A percentile compares a stretch with the other conserved stretches of the same genome.
Evolutionary conservation across 2,888 invertebrate genomes (phyloP).

Genomic region (Pinctada fucata): DNA sequence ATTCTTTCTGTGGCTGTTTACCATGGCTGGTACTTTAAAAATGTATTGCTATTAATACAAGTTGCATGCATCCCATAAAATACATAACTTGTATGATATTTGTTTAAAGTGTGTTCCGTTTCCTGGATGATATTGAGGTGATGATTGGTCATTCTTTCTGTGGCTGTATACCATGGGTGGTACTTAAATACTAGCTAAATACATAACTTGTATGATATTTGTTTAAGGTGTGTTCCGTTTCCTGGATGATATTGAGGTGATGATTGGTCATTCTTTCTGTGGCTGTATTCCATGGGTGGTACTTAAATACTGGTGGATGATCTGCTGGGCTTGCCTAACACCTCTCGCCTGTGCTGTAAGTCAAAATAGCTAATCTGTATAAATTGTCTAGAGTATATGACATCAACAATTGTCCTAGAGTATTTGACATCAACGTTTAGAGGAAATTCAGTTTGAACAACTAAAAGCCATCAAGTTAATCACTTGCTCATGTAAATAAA

Average conservation of each 20-base stretch:
- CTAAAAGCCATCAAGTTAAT: no score
- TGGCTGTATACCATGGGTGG: slow-evolving; percentile 60
- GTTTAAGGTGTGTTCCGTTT: slow-evolving; percentile 65
- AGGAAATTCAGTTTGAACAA: no score
- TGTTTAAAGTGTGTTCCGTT: slow-evolving; percentile 62
- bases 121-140: slow-evolving; percentile 68
- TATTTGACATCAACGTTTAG: no score
- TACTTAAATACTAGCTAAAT: slow-evolving; percentile 64
- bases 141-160: slow-evolving; percentile 66
- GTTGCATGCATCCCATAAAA: slow-evolving; percentile 44
- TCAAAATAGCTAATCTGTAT: slow-evolving; percentile 10
- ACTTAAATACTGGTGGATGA: slow-evolving; percentile 67
- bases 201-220: neutral
- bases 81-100: no score
- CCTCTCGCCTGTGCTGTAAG: slow-evolving; percentile 65
- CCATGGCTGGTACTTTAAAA: slow-evolving; percentile 63
- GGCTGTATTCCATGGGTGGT: slow-evolving; percentile 60
- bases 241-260: slow-evolving; percentile 68
- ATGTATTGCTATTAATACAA: slow-evolving; percentile 37
- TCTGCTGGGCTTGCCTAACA: slow-evolving; percentile 67
- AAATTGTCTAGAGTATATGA: no score
- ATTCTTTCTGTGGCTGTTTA: slow-evolving; percentile 54
- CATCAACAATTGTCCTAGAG: no score
- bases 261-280: slow-evolving; percentile 64
- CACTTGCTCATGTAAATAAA: no score